A percentile compares a stretch with the other conserved stretches of the same genome.
These are phyloP conservation scores for Ciona savignyi DNA, from an alignment of 23 tunicate species.

Conservation along the genomic window DNA sequence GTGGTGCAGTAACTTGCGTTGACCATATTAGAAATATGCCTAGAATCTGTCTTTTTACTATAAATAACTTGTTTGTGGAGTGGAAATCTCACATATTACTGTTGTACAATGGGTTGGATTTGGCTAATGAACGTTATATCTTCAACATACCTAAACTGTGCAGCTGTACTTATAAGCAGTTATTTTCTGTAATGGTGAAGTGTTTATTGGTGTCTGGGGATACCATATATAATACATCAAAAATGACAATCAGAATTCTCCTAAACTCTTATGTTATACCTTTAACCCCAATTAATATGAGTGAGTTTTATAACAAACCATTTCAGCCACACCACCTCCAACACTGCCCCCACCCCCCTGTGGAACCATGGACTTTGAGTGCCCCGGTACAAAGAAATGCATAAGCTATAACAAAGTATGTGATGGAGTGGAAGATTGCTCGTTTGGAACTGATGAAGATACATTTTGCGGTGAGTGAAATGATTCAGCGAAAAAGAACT, in stretches of 20 bases:
- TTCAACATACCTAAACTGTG: too few species aligned
- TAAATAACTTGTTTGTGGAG: too few species aligned
- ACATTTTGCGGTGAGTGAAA: constrained; percentile 45
- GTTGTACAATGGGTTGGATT: background rate
- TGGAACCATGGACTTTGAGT: constrained; percentile 52
- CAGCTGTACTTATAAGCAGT: background rate
- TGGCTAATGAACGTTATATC: too few species aligned
- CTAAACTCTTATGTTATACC: background rate
- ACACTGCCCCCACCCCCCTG: constrained; percentile 77
- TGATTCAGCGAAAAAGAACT: constrained; percentile 33
- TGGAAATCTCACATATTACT: too few species aligned
- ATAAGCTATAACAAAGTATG: constrained; percentile 35
- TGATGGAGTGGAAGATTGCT: constrained; percentile 42
- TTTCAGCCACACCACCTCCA: constrained; percentile 58
- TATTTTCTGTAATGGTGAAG: too few species aligned
- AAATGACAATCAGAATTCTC: too few species aligned
- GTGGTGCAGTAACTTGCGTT: background rate
- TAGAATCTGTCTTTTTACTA: too few species aligned
- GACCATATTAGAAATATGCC: background rate
- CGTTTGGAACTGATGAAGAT: constrained; percentile 61
- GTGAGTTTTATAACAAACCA: constrained; percentile 2
- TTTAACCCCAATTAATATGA: background rate
- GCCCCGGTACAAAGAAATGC: constrained; percentile 72
- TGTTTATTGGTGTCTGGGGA: too few species aligned
- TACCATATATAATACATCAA: too few species aligned